Evolutionary conservation across 2,888 invertebrate species (phyloP).

Genomic region (Anticlea derivata): DNA sequence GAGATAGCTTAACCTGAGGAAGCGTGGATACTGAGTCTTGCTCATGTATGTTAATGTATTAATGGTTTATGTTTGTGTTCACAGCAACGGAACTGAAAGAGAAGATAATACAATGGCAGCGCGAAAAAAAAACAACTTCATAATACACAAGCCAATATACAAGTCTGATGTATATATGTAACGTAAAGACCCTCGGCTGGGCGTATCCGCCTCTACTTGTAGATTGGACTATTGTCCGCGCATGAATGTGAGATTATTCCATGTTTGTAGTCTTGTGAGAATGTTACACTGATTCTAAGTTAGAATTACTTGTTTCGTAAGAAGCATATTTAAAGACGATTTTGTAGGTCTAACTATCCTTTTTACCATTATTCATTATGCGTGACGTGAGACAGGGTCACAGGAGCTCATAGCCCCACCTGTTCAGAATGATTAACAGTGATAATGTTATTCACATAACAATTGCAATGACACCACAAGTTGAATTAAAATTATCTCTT

Average conservation of each 20-base stretch:
- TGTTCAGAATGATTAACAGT: constrained; percentile 22
- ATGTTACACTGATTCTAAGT: constrained; percentile 47
- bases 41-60: no score
- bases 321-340: constrained; percentile 38
- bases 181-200: constrained; percentile 69
- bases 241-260: constrained; percentile 76
- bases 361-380: constrained; percentile 28
- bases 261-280: constrained; percentile 59
- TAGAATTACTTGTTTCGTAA: constrained; percentile 36
- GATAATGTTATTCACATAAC: constrained; percentile 19
- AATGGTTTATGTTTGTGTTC: constrained; percentile 58
- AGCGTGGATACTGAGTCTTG: no score
- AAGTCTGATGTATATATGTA: constrained; percentile 81
- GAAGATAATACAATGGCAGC: constrained; percentile 94
- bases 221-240: constrained; percentile 72
- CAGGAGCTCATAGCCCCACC: constrained; percentile 37
- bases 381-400: constrained; percentile 29
- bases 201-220: constrained; percentile 55
- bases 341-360: constrained; percentile 36
- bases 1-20: no score
- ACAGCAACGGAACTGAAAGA: constrained; percentile 92
- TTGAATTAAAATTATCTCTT: not conserved
- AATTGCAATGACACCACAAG: constrained; percentile 15
- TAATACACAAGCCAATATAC: constrained; percentile 66
- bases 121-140: constrained; percentile 86